Evolutionary conservation across 23 tunicate species (phyloP), one percentile per base, ranked within the genome.

Genomic region (Ascidia mentula): DNA sequence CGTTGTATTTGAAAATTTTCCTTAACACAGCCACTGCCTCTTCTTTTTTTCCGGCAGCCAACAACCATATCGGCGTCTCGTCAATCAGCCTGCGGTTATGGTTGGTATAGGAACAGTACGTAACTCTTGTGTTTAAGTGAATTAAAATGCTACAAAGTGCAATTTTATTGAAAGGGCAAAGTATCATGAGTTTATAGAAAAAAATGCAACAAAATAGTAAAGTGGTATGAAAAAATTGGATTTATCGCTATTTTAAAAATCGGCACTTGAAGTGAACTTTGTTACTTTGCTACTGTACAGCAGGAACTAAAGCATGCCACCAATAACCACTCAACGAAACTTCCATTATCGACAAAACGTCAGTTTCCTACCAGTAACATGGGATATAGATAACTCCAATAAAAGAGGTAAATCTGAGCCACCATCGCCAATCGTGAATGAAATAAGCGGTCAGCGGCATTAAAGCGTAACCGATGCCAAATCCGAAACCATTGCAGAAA

Each of bases 341-440:
- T n/a, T n/a, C n/a, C n/a, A n/a, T n/a, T n/a, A n/a, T n/a, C n/a
- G n/a, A n/a, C n/a, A n/a, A n/a, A n/a, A n/a, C n/a, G n/a, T n/a
- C n/a, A n/a, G n/a, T n/a, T 6, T 53, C 65, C 2, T 53, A 53
- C 65, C 65, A 53, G 65, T 20, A 3, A 9, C 12, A 5, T 5
- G 65, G 65, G 28, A 53, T 5, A 3, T 3, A 3, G 4, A 53
- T 26, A 53, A 6, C 7, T 53, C 65, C 65, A 53, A 9, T 28
- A 5, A 53, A 6, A 9, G 65, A 5, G 13, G 1, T 53, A 9
- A 53, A 53, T 9, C 65, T 53, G 7, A 53, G 65, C 65, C 65
- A 53, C 65, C 65, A 53, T 53, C 65, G 65, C 65, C 65, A 53
- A 28, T 53, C 65, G 13, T 53, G 65, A 28, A 53, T 53, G 12